Percentiles rank a stretch among this genome's conserved stretches.
Conservation (phyloP, 2,113 vertebrate genomes). For the Nasalis larvatus region DNA sequence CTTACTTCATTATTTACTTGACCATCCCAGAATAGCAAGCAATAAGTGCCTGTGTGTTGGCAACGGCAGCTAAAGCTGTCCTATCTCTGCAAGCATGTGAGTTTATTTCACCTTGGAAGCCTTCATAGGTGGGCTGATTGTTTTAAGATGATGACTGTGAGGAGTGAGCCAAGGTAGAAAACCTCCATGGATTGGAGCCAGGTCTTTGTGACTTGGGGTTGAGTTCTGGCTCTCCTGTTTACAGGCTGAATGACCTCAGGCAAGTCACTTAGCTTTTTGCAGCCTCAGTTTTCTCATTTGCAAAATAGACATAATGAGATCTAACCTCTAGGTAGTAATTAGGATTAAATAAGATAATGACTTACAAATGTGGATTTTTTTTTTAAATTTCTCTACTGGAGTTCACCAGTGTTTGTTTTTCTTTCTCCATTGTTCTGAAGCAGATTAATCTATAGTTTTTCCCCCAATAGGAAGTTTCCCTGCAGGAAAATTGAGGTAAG, state of each 20-base stretch:
- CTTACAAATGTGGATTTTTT: not conserved
- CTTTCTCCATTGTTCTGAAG: not conserved
- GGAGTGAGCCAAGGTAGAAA: not conserved
- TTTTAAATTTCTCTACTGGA: not conserved
- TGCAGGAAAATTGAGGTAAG: not conserved
- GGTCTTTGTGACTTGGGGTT: not conserved
- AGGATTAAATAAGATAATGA: not conserved
- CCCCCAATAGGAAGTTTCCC: not conserved
- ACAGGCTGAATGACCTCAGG: not conserved
- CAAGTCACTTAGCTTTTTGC: not conserved
- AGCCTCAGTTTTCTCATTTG: not conserved
- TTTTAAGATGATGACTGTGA: not conserved
- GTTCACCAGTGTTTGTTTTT: not conserved
- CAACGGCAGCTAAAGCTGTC: not conserved
- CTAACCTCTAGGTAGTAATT: not conserved
- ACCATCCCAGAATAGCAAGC: slow-evolving; percentile 34
- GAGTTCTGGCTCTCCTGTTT: not conserved
- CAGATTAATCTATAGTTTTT: not conserved
- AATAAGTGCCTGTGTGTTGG: not conserved
- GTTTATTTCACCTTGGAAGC: not conserved
- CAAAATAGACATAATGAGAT: too few relatives aligned
- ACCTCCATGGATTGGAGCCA: not conserved
- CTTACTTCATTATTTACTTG: slow-evolving; percentile 5
- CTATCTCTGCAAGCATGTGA: rapidly evolving
- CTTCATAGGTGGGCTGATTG: not conserved